These are phyloP conservation scores for Parasteatoda lunata DNA, from an alignment of 2,888 invertebrate genomes.

Conservation along the genomic window DNA sequence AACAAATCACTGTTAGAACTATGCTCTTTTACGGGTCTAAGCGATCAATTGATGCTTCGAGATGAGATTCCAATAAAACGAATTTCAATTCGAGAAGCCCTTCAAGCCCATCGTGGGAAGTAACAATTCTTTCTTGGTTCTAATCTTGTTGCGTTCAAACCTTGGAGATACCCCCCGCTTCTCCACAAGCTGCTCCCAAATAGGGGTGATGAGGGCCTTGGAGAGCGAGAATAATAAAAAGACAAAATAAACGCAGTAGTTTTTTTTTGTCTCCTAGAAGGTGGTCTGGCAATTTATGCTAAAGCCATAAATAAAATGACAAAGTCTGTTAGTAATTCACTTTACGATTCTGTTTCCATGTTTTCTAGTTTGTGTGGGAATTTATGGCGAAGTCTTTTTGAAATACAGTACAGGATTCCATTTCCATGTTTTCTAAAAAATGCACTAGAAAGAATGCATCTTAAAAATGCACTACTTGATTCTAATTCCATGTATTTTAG, in stretches of 20 bases:
- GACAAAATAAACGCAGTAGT: background rate
- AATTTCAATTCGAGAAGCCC: constrained; percentile 59
- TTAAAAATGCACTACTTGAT: too few relatives aligned
- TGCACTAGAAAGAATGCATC: too few relatives aligned
- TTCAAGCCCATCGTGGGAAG: constrained; percentile 47
- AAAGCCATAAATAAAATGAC: background rate
- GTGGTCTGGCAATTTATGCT: background rate
- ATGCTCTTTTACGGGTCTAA: constrained; percentile 28
- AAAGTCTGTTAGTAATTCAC: background rate
- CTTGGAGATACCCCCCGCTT: constrained; percentile 33
- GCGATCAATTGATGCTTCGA: constrained; percentile 46
- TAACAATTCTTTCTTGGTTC: constrained; percentile 16
- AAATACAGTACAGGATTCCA: too few relatives aligned
- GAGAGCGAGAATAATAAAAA: constrained; percentile 18
- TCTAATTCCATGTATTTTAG: too few relatives aligned
- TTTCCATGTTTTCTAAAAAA: too few relatives aligned
- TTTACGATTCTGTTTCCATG: too few relatives aligned
- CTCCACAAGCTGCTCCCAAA: constrained; percentile 1
- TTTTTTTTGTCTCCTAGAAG: background rate
- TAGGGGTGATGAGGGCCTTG: constrained; percentile 20
- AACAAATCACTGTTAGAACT: constrained; percentile 56
- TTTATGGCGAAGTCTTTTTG: too few relatives aligned
- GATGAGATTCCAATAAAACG: constrained; percentile 66
- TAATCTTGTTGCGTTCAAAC: constrained; percentile 57
- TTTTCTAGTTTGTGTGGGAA: too few relatives aligned